Evolutionary conservation across 2,888 invertebrate genomes (phyloP).

Genomic region (Icerya purchasi): DNA sequence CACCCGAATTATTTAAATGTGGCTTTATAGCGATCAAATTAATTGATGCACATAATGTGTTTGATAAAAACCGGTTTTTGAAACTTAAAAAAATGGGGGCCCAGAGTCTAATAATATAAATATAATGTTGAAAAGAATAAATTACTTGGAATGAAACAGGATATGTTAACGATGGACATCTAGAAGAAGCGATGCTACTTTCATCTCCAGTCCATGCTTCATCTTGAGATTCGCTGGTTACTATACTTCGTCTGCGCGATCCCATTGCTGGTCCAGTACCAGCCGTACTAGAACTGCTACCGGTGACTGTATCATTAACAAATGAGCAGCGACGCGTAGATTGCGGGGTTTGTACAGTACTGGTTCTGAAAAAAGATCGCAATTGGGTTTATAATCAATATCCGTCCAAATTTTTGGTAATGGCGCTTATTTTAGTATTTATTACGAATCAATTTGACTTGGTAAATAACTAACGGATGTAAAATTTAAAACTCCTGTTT

Average conservation of each 20-base stretch:
- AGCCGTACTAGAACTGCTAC: neutral
- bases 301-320: slow-evolving; percentile 6
- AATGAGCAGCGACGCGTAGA: slow-evolving; percentile 4
- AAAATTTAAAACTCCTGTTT: too few species aligned
- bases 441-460: too few species aligned
- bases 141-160: slow-evolving; percentile 7
- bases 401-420: too few species aligned
- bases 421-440: too few species aligned
- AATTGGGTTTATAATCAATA: too few species aligned
- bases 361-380: neutral
- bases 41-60: neutral
- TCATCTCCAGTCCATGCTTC: slow-evolving; percentile 10
- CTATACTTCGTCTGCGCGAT: slow-evolving; percentile 8
- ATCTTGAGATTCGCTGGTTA: slow-evolving; percentile 12
- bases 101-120: too few species aligned
- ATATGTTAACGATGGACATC: slow-evolving; percentile 5
- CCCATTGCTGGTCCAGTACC: neutral
- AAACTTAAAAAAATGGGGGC: too few species aligned
- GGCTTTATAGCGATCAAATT: too few species aligned
- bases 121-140: too few species aligned
- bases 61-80: neutral
- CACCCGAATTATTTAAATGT: too few species aligned
- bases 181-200: slow-evolving; percentile 4
- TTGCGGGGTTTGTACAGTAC: neutral
- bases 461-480: too few species aligned